phyloP scores from a whole-genome alignment of 2,797 vertebrate genomes.

The Delichon dasypus region DNA sequence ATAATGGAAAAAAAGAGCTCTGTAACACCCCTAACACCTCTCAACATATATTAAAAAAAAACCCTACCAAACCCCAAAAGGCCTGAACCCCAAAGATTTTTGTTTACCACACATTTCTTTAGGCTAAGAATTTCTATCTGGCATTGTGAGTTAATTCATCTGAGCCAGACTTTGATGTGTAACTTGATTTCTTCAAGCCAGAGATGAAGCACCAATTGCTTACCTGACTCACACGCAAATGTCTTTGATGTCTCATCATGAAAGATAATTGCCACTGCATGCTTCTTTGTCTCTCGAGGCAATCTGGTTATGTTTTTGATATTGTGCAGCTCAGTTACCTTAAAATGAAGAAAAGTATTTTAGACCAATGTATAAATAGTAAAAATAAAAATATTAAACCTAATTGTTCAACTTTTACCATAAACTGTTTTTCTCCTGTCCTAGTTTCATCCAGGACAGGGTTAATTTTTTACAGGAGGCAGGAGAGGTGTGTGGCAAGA shows the following conservation, averaged over 20 bases:
- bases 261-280: conserved; percentile 98
- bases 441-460: not conserved
- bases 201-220: conserved; percentile 66
- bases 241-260: conserved; percentile 97
- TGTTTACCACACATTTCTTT: not conserved
- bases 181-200: conserved; percentile 44
- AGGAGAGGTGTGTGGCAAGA: not conserved
- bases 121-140: not conserved
- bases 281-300: conserved; percentile 97
- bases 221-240: conserved; percentile 99
- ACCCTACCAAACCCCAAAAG: fast-evolving
- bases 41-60: not conserved
- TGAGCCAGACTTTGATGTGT: conserved; percentile 10
- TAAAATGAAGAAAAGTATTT: conserved; percentile 71
- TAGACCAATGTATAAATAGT: not conserved
- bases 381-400: not conserved
- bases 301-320: conserved; percentile 97
- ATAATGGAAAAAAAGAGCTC: not conserved
- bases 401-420: not conserved
- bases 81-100: not conserved
- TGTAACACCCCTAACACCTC: not conserved
- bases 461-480: not conserved
- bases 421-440: not conserved
- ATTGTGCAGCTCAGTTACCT: conserved; percentile 98
- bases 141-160: not conserved